These are phyloP conservation scores for Sebastes trivittatus DNA, from an alignment of 2,797 vertebrate genomes.

Conservation along the genomic window DNA sequence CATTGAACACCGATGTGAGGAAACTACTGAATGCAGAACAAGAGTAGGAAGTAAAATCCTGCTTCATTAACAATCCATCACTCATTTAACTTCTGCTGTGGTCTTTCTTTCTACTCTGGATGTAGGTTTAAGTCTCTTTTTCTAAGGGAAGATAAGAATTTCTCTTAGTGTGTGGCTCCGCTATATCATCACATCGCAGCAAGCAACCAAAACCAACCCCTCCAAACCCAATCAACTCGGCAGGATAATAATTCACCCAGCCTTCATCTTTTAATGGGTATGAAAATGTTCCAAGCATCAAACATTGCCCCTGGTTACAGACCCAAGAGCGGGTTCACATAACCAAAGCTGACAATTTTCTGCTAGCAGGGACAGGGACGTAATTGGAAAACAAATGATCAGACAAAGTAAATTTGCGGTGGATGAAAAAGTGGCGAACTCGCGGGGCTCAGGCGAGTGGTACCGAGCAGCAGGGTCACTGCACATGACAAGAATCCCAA, in stretches of 20 bases:
- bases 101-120: background rate
- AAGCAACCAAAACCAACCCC: conserved; percentile 25
- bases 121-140: conserved; percentile 5
- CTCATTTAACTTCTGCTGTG: conserved; percentile 1
- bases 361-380: conserved; percentile 66
- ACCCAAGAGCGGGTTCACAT: conserved; percentile 63
- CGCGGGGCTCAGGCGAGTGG: conserved; percentile 10
- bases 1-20: conserved; percentile 10
- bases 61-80: background rate
- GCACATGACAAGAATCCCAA: conserved; percentile 55
- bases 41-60: background rate
- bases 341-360: conserved; percentile 76
- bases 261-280: conserved; percentile 73
- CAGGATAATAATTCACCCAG: conserved; percentile 62
- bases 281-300: conserved; percentile 67
- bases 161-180: conserved; percentile 17
- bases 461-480: conserved; percentile 47
- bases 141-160: conserved; percentile 12
- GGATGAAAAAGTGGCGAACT: conserved; percentile 59
- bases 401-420: conserved; percentile 74
- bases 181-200: conserved; percentile 13
- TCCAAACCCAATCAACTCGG: conserved; percentile 65
- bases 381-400: conserved; percentile 83
- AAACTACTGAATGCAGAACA: background rate
- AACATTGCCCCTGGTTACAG: conserved; percentile 69